These are phyloP conservation scores for Isaurus tuberculatus DNA, from an alignment of 92 coral and sea anemone genomes.

Conservation along the genomic window DNA sequence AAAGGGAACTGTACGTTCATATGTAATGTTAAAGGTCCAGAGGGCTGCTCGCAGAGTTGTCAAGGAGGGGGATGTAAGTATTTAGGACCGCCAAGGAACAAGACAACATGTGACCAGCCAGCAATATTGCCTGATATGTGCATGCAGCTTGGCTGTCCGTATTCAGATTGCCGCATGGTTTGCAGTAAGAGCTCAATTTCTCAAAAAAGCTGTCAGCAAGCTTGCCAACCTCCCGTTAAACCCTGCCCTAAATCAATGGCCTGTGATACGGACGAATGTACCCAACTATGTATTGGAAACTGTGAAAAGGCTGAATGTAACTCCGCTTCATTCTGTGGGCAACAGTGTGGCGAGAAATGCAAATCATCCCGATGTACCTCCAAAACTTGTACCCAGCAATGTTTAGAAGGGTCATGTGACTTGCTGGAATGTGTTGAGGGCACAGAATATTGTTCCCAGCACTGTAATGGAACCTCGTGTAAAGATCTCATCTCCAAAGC, in stretches of 20 bases:
- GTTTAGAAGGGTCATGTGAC: too few species aligned
- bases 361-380: too few species aligned
- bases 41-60: background rate
- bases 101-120: background rate
- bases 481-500: too few species aligned
- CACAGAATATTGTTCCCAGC: too few species aligned
- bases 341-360: too few species aligned
- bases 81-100: background rate
- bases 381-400: too few species aligned
- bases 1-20: background rate
- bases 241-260: slow-evolving; percentile 1
- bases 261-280: background rate
- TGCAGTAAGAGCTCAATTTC: background rate
- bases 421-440: too few species aligned
- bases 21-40: background rate
- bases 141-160: background rate
- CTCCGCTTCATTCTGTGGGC: background rate
- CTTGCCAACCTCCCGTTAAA: background rate
- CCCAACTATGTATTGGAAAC: background rate
- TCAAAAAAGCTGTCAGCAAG: background rate
- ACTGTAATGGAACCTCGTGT: too few species aligned
- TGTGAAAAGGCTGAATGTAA: background rate
- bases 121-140: background rate
- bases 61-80: slow-evolving; percentile 1
- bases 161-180: background rate